Evolutionary conservation across 2,113 vertebrate species (phyloP).

Genomic region (Hippocampus guttulatus): DNA sequence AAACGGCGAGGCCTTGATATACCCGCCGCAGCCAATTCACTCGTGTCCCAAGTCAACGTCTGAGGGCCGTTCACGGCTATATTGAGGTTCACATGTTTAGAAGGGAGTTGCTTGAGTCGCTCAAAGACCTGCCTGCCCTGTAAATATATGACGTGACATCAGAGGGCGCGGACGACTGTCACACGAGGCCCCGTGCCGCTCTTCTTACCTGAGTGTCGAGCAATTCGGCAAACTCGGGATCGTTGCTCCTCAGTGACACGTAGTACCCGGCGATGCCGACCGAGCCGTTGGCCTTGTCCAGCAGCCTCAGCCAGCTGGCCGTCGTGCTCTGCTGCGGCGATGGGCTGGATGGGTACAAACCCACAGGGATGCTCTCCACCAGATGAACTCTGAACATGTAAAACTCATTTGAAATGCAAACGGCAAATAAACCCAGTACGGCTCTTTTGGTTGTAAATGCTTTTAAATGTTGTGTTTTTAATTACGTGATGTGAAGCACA

Average conservation of each 20-base stretch:
- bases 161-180: neutral
- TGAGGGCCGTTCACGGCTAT: slow-evolving; percentile 73
- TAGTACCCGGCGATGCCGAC: slow-evolving; percentile 76
- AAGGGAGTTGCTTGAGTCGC: slow-evolving; percentile 57
- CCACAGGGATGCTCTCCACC: slow-evolving; percentile 72
- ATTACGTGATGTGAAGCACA: neutral
- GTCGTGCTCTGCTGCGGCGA: slow-evolving; percentile 51
- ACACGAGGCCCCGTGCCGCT: neutral
- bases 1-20: neutral
- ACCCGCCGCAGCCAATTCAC: slow-evolving; percentile 66
- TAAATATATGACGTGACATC: neutral
- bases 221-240: slow-evolving; percentile 20
- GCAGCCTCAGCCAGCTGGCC: slow-evolving; percentile 67
- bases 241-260: slow-evolving; percentile 61
- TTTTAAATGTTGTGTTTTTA: too few species aligned
- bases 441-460: too few species aligned
- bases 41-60: slow-evolving; percentile 53
- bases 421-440: too few species aligned
- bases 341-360: slow-evolving; percentile 32
- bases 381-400: slow-evolving; percentile 58
- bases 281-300: slow-evolving; percentile 62
- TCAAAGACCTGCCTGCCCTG: slow-evolving; percentile 72
- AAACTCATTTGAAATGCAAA: too few species aligned
- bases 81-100: slow-evolving; percentile 66
- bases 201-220: slow-evolving; percentile 51